phyloP scores from a whole-genome alignment of 1,140 invertebrate species.

The Hylaeus anthracinus region DNA sequence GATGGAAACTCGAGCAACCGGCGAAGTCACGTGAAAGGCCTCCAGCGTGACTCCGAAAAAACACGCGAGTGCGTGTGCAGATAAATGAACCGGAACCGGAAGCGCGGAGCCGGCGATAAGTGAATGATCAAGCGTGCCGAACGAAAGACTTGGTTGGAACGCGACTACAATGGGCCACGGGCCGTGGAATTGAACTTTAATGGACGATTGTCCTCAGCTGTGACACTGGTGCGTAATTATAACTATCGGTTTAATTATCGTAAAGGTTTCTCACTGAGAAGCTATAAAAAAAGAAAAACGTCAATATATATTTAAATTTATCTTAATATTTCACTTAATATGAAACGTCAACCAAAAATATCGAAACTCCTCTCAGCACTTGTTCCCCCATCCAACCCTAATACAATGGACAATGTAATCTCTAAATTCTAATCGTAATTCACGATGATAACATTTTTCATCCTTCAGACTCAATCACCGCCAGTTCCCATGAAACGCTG shows the following conservation, averaged over 20 bases:
- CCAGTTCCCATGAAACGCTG: background rate
- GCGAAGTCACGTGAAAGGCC: background rate
- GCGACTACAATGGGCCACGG: conserved; percentile 14
- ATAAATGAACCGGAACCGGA: conserved; percentile 52
- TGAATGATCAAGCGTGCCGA: background rate
- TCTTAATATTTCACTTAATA: too few species aligned
- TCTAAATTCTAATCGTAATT: background rate
- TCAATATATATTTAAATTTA: too few species aligned
- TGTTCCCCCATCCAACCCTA: too few species aligned
- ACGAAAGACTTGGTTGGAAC: conserved; percentile 16
- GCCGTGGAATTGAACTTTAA: conserved; percentile 22
- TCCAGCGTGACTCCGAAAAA: conserved; percentile 16
- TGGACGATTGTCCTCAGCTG: too few species aligned
- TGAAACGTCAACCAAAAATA: too few species aligned
- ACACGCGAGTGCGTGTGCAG: conserved; percentile 36
- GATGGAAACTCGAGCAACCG: conserved; percentile 24
- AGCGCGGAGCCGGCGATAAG: conserved; percentile 41
- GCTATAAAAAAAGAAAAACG: too few species aligned
- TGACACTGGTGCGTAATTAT: too few species aligned
- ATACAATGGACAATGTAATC: too few species aligned
- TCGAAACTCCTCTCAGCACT: too few species aligned
- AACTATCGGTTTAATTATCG: too few species aligned
- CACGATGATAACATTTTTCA: background rate
- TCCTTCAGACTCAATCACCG: background rate
- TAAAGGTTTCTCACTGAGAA: too few species aligned